Evolutionary conservation across 2,113 vertebrate species (phyloP).

Genomic region (Podarcis muralis): DNA sequence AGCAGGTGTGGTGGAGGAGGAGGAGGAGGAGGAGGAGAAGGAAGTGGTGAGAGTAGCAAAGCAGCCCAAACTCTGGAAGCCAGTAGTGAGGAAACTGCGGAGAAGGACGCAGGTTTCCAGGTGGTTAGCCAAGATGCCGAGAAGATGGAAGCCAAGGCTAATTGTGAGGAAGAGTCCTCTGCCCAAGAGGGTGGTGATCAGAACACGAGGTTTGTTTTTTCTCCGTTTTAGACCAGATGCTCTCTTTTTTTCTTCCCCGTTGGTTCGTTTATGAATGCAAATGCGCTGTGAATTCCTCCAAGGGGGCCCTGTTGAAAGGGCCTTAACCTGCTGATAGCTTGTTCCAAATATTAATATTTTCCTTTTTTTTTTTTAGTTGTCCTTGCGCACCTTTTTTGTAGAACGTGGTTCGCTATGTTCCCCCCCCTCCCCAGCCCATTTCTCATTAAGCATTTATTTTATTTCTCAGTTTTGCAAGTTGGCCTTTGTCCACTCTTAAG

Average conservation of each 20-base stretch:
- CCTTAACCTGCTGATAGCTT: slow-evolving; percentile 68
- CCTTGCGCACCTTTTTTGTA: slow-evolving; percentile 56
- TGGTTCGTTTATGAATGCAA: slow-evolving; percentile 82
- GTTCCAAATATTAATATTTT: slow-evolving; percentile 41
- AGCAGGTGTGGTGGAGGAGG: slow-evolving; percentile 56
- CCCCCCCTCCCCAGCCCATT: background rate
- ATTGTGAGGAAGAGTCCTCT: slow-evolving; percentile 82
- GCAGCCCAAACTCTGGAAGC: slow-evolving; percentile 79
- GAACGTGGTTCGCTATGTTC: slow-evolving; percentile 63
- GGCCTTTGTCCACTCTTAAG: slow-evolving; percentile 46
- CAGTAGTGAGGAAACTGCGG: slow-evolving; percentile 78
- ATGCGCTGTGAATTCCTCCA: slow-evolving; percentile 65
- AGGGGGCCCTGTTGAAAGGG: slow-evolving; percentile 59
- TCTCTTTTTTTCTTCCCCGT: slow-evolving; percentile 88
- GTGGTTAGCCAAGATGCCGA: slow-evolving; percentile 85
- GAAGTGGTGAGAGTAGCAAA: slow-evolving; percentile 84
- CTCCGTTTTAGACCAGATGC: slow-evolving; percentile 94
- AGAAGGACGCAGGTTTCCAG: slow-evolving; percentile 80
- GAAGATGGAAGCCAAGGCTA: slow-evolving; percentile 87
- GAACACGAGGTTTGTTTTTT: slow-evolving; percentile 99
- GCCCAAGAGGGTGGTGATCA: slow-evolving; percentile 96
- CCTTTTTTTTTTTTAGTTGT: slow-evolving; percentile 63
- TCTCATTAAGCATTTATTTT: background rate
- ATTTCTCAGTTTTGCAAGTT: slow-evolving; percentile 67
- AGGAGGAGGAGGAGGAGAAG: background rate